Evolutionary conservation across 2,797 vertebrate species (phyloP).

Genomic region (Ctenopoma kingsleyae): DNA sequence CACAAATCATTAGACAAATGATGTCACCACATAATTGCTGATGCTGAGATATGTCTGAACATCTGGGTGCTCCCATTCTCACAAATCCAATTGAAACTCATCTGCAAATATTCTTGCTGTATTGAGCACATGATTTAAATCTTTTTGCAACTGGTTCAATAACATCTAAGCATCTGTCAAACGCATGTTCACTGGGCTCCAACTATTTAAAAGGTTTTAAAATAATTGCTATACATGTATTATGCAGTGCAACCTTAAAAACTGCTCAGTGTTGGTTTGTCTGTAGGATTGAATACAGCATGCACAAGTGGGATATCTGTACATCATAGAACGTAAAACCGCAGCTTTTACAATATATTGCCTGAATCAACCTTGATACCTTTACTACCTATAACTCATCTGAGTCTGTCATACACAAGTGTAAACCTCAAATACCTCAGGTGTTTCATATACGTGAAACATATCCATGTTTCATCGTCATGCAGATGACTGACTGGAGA

Average conservation of each 20-base stretch:
- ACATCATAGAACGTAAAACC: no score
- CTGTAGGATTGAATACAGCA: neutral
- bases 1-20: neutral
- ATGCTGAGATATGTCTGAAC: neutral
- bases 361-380: neutral
- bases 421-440: neutral
- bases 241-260: neutral
- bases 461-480: conserved; percentile 11
- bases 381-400: neutral
- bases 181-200: neutral
- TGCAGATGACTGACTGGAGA: neutral
- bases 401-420: neutral
- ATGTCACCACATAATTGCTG: neutral
- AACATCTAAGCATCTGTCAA: neutral
- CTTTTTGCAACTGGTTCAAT: neutral
- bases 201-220: neutral
- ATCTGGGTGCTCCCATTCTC: neutral
- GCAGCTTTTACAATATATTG: neutral
- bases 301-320: neutral
- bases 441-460: neutral
- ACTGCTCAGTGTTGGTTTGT: neutral
- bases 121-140: neutral
- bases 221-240: no score
- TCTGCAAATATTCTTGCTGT: neutral
- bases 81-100: neutral